Conservation (phyloP, 2,113 vertebrate species). For the Prunella himalayana region DNA sequence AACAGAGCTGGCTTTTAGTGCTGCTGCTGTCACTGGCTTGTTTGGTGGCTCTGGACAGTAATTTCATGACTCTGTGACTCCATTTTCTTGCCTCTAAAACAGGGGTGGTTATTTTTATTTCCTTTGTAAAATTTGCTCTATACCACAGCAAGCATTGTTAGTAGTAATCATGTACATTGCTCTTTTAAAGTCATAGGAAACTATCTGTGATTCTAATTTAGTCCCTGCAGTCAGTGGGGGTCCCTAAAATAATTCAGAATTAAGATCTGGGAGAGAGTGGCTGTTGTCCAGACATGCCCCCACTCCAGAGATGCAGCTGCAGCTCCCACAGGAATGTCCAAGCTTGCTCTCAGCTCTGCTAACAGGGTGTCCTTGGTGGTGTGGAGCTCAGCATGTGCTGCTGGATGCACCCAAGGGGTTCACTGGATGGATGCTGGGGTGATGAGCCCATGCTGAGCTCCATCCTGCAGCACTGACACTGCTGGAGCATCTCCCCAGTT, state of each 20-base stretch:
- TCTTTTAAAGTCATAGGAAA: background rate
- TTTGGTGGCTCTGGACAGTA: background rate
- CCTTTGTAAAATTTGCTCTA: background rate
- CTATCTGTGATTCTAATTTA: background rate
- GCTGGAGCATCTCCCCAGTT: background rate
- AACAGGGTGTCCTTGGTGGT: rapidly evolving
- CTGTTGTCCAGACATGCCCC: background rate
- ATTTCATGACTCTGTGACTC: background rate
- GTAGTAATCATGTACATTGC: background rate
- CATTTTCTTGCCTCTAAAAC: background rate
- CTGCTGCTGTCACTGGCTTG: background rate
- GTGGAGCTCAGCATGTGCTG: background rate
- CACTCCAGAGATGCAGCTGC: background rate
- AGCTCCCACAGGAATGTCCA: background rate
- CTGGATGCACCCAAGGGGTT: background rate
- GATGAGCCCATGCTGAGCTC: background rate
- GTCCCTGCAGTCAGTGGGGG: background rate
- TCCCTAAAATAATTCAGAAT: background rate
- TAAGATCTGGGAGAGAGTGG: background rate
- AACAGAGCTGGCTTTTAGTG: background rate
- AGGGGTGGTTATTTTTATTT: background rate
- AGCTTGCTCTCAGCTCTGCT: background rate
- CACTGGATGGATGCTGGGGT: background rate
- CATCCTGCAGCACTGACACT: background rate
- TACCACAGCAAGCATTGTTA: background rate